Evolutionary conservation across 2,113 vertebrate genomes (phyloP), one percentile per base, ranked within the genome.

Genomic region (Quiscalus mexicanus): DNA sequence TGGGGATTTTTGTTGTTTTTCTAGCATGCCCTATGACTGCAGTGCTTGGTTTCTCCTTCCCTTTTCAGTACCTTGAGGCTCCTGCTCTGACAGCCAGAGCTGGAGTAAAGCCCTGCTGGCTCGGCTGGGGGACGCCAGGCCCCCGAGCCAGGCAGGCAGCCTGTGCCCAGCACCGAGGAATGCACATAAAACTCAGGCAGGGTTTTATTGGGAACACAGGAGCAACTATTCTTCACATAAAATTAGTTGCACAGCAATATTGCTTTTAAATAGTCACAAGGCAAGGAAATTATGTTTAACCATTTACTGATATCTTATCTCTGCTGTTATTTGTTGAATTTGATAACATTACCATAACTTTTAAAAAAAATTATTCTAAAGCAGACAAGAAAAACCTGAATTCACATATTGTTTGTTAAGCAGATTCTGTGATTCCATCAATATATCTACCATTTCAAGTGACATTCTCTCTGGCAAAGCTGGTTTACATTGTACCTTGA

Each of bases 111-210:
- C 41, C 70, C 52, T 6, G 45, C 56, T 7, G 70, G 64, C 73
- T 81, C 3, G 12, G 71, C 30, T 35, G 10, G 87, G 96, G 96
- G 92, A 31, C 4, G 10, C 71, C 30, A 49, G 89, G 91, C 62
- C 92, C 87, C 89, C 27, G 8, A 45, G 88, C 89, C 78, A 75
- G 83, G 81, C 94, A 82, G 58, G 91, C 79, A 47, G 96, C 86
- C 94, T 87, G 71, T 97, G 88, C 95, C 97, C 96, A 87, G 87
- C 69, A 5, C 90, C 6, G 25, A 97, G 97, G 97, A 98, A 98
- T 98, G 97, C 98, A 93, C 96, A 91, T 98, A 98, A 98, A 98
- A 94, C 14, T 44, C 95, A 87, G 94, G 69, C 95, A 67, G 68
- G 79, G 79, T 93, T 98, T 97, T 97, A 96, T 90, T 96, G 96